Conservation (phyloP, 2,888 invertebrate species). For the Conops quadrifasciatus region DNA sequence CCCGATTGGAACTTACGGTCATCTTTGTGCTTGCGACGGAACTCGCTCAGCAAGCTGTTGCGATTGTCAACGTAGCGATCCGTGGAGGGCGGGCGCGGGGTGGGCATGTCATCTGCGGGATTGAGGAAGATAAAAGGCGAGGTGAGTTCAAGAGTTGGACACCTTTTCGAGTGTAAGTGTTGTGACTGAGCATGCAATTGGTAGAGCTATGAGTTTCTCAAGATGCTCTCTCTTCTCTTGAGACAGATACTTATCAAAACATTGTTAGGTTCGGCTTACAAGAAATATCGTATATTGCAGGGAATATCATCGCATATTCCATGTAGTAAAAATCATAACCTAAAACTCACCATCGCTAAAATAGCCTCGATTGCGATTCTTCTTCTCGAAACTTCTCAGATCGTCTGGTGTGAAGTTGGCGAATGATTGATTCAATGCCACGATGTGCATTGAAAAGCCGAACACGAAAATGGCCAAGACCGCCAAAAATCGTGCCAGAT, state of each 20-base stretch:
- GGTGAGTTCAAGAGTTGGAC: conserved; percentile 16
- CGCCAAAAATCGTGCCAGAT: conserved; percentile 94
- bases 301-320: no score
- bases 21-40: conserved; percentile 73
- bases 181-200: conserved; percentile 57
- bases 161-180: conserved; percentile 43
- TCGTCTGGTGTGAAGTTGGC: conserved; percentile 74
- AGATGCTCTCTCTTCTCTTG: conserved; percentile 46
- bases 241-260: conserved; percentile 64
- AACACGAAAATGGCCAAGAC: conserved; percentile 98
- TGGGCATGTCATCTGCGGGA: conserved; percentile 60
- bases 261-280: conserved; percentile 43
- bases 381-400: conserved; percentile 70
- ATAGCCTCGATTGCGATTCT: conserved; percentile 66
- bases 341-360: conserved; percentile 79
- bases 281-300: neutral
- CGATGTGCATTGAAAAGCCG: conserved; percentile 97
- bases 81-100: conserved; percentile 60
- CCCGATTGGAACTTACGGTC: conserved; percentile 69
- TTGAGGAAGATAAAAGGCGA: conserved; percentile 11
- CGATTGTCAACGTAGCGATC: conserved; percentile 63
- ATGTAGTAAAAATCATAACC: no score
- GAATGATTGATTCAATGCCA: conserved; percentile 95
- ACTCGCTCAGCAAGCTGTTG: conserved; percentile 61
- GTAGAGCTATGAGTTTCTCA: conserved; percentile 45